Evolutionary conservation across 1,140 invertebrate genomes (phyloP).

Genomic region (Ruditapes philippinarum): DNA sequence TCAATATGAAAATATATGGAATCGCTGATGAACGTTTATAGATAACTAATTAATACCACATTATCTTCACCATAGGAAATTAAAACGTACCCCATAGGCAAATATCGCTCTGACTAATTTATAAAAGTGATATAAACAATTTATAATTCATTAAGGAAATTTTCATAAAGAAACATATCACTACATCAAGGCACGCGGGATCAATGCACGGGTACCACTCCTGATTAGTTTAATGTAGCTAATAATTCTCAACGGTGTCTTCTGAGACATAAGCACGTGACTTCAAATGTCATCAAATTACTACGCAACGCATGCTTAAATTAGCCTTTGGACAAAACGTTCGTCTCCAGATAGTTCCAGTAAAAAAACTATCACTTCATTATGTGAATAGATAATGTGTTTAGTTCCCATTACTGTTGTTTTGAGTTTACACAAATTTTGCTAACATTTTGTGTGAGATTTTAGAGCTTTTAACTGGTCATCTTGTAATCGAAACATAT

Average conservation of each 20-base stretch:
- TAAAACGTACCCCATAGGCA: conserved; percentile 43
- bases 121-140: conserved; percentile 56
- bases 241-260: conserved; percentile 30
- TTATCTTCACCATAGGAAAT: conserved; percentile 32
- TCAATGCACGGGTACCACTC: neutral
- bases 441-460: too few species aligned
- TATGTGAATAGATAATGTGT: too few species aligned
- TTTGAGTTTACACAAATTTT: too few species aligned
- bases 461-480: too few species aligned
- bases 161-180: conserved; percentile 47
- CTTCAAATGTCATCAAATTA: conserved; percentile 39
- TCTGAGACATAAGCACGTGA: neutral
- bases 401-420: too few species aligned
- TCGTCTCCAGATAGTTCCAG: too few species aligned
- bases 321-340: conserved; percentile 38
- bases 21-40: conserved; percentile 1
- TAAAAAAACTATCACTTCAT: too few species aligned
- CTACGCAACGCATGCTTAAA: conserved; percentile 39
- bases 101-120: conserved; percentile 48
- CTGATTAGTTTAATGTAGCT: conserved; percentile 60
- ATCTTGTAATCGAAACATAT: too few species aligned
- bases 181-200: neutral
- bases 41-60: conserved; percentile 47
- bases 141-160: conserved; percentile 62
- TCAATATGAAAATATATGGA: conserved; percentile 1